Evolutionary conservation across 2,888 invertebrate species (phyloP), one percentile per base, ranked within the genome.

Genomic region (Stenoptilia bipunctidactyla): DNA sequence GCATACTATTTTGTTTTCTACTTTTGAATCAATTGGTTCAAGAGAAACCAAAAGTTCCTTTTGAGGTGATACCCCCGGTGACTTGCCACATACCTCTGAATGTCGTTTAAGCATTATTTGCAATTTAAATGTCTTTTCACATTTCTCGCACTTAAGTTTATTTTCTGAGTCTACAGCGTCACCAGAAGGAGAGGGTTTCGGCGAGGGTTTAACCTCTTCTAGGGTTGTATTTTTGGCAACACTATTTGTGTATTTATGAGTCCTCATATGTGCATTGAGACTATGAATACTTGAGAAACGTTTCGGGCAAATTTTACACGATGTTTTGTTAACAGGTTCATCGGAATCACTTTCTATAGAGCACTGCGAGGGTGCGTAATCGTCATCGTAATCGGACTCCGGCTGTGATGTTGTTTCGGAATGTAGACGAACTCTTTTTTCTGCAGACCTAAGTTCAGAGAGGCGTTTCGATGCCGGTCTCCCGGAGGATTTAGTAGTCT

Each of bases 91-190:
- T 0, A 57, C 43, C 9, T 73, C 73, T 13, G 55, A 45, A 44
- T 85, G 84, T 0, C 82, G 65, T 37, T 82, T 83, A 37, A 85
- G 48, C 84, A 84, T 84, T 39, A 85, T 84, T 40, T 83, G 80
- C 35, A 84, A 51, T 52, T 84, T 85, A 48, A 84, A 85, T 1
- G 61, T 64, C 46, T 72, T 80, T 0, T 62, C 67, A 43, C 84
- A 85, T 45, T 61, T 69, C 1, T 72, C 63, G 41, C 84, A 85
- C 5, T 49, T 55, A 10, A 75, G 50, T 44, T 71, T 70, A 30
- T 75, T 70, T 3, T 74, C 74, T 1, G 56, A 59, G 12, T 70
- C 68, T 0, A 43, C 44, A 0, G 67, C 62, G 20, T 70, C 67
- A 14, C 55, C 55, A 1, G 40, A 41, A 9, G 66, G 65, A 40